Evolutionary conservation across 2,888 invertebrate genomes (phyloP).

Genomic region (Euzetes globulus): DNA sequence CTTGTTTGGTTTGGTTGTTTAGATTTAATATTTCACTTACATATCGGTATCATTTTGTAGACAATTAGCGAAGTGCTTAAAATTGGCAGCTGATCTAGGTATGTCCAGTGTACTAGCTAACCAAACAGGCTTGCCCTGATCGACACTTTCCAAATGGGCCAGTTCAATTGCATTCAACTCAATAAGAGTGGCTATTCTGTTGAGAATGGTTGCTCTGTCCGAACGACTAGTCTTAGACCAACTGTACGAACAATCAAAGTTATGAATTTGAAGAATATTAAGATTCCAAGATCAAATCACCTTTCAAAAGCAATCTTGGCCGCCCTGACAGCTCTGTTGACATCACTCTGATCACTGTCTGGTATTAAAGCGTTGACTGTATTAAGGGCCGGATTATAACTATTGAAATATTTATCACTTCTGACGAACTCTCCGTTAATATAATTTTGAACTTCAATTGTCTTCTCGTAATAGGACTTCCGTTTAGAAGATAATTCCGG

Average conservation of each 20-base stretch:
- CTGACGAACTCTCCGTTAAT: slow-evolving; percentile 48
- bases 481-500: too few relatives aligned
- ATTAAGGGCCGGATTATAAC: slow-evolving; percentile 50
- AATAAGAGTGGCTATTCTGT: slow-evolving; percentile 51
- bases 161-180: slow-evolving; percentile 51
- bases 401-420: slow-evolving; percentile 46
- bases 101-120: slow-evolving; percentile 51
- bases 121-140: slow-evolving; percentile 54
- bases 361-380: slow-evolving; percentile 50
- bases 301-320: slow-evolving; percentile 50
- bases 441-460: slow-evolving; percentile 45
- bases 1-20: background rate
- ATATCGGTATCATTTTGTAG: slow-evolving; percentile 41
- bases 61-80: slow-evolving; percentile 52
- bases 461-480: background rate
- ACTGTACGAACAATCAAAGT: slow-evolving; percentile 44
- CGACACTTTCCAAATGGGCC: slow-evolving; percentile 52
- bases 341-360: slow-evolving; percentile 46
- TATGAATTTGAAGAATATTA: background rate
- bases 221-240: slow-evolving; percentile 50
- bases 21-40: slow-evolving; percentile 34
- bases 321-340: slow-evolving; percentile 48
- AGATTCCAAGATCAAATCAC: slow-evolving; percentile 45
- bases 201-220: slow-evolving; percentile 48
- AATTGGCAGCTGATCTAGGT: slow-evolving; percentile 53